These are phyloP conservation scores for Blera fallax DNA, from an alignment of 2,888 invertebrate genomes.

Conservation along the genomic window DNA sequence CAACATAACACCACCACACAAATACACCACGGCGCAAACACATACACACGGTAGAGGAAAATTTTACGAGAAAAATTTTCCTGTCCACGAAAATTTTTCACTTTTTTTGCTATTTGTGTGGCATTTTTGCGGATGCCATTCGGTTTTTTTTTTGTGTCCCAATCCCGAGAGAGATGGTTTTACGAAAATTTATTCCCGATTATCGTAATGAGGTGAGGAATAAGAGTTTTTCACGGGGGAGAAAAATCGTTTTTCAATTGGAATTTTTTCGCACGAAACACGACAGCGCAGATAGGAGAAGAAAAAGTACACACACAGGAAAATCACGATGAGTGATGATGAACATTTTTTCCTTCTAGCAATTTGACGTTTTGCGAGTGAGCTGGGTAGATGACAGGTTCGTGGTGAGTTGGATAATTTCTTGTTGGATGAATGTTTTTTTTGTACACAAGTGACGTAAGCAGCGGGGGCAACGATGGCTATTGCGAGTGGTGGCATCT, in stretches of 20 bases:
- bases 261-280: conserved; percentile 63
- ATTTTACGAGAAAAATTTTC: conserved; percentile 20
- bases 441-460: conserved; percentile 15
- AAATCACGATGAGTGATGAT: conserved; percentile 29
- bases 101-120: conserved; percentile 56
- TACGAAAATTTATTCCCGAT: background rate
- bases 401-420: conserved; percentile 39
- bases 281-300: conserved; percentile 66
- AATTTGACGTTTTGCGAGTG: conserved; percentile 39
- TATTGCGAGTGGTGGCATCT: background rate
- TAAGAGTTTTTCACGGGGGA: conserved; percentile 12
- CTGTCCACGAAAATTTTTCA: conserved; percentile 35
- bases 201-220: background rate
- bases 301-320: conserved; percentile 49
- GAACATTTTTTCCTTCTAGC: background rate
- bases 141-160: background rate
- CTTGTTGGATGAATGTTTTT: background rate
- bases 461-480: background rate
- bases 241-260: conserved; percentile 60
- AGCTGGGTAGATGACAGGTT: conserved; percentile 29
- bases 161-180: background rate
- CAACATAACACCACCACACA: conserved; percentile 56
- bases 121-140: conserved; percentile 63
- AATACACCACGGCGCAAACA: conserved; percentile 20
- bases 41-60: conserved; percentile 42